Conservation (phyloP, 2,888 invertebrate species). For the Tridacna gigas region DNA sequence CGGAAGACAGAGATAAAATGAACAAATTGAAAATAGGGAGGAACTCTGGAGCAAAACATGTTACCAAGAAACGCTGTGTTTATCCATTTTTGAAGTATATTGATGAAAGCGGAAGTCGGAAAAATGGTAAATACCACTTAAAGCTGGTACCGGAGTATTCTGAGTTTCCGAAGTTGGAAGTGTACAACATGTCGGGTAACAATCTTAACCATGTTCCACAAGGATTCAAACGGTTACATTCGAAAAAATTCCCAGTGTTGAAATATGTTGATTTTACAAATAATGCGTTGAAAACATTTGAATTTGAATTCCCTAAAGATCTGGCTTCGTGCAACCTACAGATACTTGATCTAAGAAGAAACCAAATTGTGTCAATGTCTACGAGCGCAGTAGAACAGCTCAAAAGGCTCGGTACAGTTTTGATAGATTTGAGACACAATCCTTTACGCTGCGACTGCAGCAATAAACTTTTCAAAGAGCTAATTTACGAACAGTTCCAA, state of each 20-base stretch:
- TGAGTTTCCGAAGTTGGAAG: conserved; percentile 55
- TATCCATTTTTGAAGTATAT: conserved; percentile 50
- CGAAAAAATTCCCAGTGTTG: conserved; percentile 54
- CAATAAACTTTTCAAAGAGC: conserved; percentile 39
- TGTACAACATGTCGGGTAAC: conserved; percentile 62
- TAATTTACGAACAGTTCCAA: conserved; percentile 48
- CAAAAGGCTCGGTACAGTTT: conserved; percentile 38
- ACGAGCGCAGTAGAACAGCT: conserved; percentile 29
- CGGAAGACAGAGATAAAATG: conserved; percentile 47
- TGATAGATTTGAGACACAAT: conserved; percentile 57
- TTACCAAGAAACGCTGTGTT: conserved; percentile 26
- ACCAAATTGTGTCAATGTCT: conserved; percentile 46
- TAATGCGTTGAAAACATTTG: conserved; percentile 49
- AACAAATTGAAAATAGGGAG: conserved; percentile 15
- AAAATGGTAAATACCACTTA: conserved; percentile 53
- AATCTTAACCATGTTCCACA: conserved; percentile 55
- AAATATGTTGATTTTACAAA: conserved; percentile 58
- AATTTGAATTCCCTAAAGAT: conserved; percentile 52
- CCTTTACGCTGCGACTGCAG: conserved; percentile 52
- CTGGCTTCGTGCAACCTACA: conserved; percentile 39
- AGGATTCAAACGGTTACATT: conserved; percentile 44
- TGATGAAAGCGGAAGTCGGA: conserved; percentile 62
- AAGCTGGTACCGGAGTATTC: conserved; percentile 60
- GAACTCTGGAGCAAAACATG: conserved; percentile 5
- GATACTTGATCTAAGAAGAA: conserved; percentile 50